Percentiles rank a stretch among this genome's conserved stretches.
These are phyloP conservation scores for Megathymus violae DNA, from an alignment of 1,140 invertebrate species.

Conservation along the genomic window DNA sequence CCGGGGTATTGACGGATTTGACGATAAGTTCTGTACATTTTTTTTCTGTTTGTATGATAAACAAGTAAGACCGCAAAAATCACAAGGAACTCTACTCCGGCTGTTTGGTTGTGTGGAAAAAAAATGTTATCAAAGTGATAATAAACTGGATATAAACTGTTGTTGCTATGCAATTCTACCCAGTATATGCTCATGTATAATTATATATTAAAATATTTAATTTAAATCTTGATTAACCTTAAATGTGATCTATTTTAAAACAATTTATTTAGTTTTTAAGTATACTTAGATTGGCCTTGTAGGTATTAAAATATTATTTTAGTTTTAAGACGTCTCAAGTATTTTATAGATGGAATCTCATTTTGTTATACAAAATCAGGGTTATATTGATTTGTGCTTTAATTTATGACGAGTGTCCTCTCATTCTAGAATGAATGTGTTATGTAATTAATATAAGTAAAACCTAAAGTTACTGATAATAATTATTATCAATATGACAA, in stretches of 20 bases:
- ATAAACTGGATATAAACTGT: too few species aligned
- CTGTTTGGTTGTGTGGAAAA: too few species aligned
- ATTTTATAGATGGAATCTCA: constrained; percentile 17
- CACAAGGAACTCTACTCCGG: too few species aligned
- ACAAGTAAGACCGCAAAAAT: too few species aligned
- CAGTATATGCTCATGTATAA: constrained; percentile 10
- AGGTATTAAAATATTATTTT: constrained; percentile 15
- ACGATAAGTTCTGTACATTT: too few species aligned
- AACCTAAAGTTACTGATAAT: constrained; percentile 8
- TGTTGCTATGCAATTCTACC: too few species aligned
- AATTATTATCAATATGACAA: constrained; percentile 26
- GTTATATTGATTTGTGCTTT: constrained; percentile 9
- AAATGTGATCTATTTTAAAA: constrained; percentile 32
- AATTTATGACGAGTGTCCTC: constrained; percentile 4
- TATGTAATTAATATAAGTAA: constrained; percentile 30
- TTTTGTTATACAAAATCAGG: constrained; percentile 5
- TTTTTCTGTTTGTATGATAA: too few species aligned
- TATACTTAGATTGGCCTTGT: constrained; percentile 10
- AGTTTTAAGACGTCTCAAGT: neutral
- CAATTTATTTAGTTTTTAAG: constrained; percentile 15
- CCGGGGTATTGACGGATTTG: too few species aligned
- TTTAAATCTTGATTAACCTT: constrained; percentile 6
- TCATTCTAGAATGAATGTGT: constrained; percentile 8
- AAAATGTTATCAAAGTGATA: too few species aligned
- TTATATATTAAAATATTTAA: neutral